Evolutionary conservation across 2,797 vertebrate species (phyloP).

Genomic region (Phrynocephalus guinanensis): DNA sequence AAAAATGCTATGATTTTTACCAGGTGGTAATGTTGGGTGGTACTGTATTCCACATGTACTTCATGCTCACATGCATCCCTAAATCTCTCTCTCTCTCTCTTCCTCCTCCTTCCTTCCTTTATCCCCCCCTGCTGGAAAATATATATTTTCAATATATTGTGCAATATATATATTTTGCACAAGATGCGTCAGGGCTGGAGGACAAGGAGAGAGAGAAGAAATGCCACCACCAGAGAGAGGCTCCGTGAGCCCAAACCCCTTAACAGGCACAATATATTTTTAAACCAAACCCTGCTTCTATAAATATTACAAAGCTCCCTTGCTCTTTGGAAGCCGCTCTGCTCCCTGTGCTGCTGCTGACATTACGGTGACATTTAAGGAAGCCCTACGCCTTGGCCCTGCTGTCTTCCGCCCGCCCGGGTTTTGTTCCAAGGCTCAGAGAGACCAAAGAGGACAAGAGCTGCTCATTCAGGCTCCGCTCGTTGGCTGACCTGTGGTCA

Average conservation of each 20-base stretch:
- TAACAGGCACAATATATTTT: conserved; percentile 69
- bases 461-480: conserved; percentile 72
- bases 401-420: conserved; percentile 67
- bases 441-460: conserved; percentile 70
- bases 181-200: neutral
- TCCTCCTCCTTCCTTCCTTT: no score
- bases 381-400: conserved; percentile 64
- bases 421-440: conserved; percentile 78
- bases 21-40: no score
- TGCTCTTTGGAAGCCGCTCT: conserved; percentile 70
- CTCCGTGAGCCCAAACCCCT: conserved; percentile 62
- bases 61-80: neutral
- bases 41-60: no score
- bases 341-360: conserved; percentile 77
- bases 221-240: conserved; percentile 1
- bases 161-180: conserved; percentile 49
- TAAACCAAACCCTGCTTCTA: conserved; percentile 74
- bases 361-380: conserved; percentile 85
- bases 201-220: conserved; percentile 14
- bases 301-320: conserved; percentile 74
- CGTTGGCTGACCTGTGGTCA: conserved; percentile 73
- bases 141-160: neutral
- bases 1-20: neutral
- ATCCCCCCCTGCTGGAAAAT: no score
- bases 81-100: neutral